These are phyloP conservation scores for Actinia equina DNA, from an alignment of 64 coral and sea anemone species.

Conservation along the genomic window DNA sequence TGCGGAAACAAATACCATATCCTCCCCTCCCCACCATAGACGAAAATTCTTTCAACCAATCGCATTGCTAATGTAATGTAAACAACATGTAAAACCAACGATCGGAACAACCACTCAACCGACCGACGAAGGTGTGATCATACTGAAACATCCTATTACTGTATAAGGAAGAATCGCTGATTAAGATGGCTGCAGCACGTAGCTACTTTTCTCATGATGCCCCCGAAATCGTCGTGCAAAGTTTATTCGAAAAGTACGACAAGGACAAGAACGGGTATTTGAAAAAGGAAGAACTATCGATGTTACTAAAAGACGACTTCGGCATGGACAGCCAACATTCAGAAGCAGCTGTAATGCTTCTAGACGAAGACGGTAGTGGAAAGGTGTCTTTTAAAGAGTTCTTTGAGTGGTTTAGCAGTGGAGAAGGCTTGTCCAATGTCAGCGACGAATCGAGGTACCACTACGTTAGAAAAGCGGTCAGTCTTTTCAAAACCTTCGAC, in stretches of 20 bases:
- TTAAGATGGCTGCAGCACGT: neutral
- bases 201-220: neutral
- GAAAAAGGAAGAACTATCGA: neutral
- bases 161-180: neutral
- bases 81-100: neutral
- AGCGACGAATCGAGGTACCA: slow-evolving; percentile 48
- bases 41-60: neutral
- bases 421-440: slow-evolving; percentile 33
- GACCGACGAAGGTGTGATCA: neutral
- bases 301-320: slow-evolving; percentile 40
- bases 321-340: slow-evolving; percentile 32
- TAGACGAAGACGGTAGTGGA: slow-evolving; percentile 71
- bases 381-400: slow-evolving; percentile 62
- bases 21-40: neutral
- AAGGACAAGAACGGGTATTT: slow-evolving; percentile 40
- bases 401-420: slow-evolving; percentile 53
- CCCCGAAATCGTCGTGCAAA: neutral
- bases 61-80: neutral
- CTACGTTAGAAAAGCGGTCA: slow-evolving; percentile 56
- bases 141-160: neutral
- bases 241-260: slow-evolving; percentile 64
- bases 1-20: neutral
- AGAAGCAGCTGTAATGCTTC: slow-evolving; percentile 41
- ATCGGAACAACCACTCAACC: neutral
- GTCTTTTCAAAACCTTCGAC: slow-evolving; percentile 77